A percentile compares a stretch with the other conserved stretches of the same genome.
Conservation (phyloP, 23 tunicate genomes). For the Trididemnum clinides region DNA sequence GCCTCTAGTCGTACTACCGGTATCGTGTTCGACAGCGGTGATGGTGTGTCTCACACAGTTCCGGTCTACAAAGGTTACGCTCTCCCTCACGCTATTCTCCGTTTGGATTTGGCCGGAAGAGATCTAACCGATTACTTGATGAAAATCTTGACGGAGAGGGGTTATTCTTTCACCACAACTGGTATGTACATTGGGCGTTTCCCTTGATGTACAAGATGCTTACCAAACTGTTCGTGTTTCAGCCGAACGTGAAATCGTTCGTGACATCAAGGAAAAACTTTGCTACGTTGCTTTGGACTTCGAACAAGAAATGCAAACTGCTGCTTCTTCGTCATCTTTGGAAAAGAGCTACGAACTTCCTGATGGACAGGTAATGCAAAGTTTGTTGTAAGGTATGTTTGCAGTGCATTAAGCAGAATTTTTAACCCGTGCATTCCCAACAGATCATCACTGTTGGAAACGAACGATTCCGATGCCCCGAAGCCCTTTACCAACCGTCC, state of each 20-base stretch:
- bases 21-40: slow-evolving; percentile 84
- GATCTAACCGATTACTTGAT: slow-evolving; percentile 79
- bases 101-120: slow-evolving; percentile 79
- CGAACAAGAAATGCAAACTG: slow-evolving; percentile 91
- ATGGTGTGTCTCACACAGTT: slow-evolving; percentile 80
- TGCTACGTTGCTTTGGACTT: slow-evolving; percentile 77
- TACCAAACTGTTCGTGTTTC: neutral
- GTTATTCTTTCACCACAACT: slow-evolving; percentile 81
- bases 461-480: slow-evolving; percentile 99
- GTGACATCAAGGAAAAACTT: slow-evolving; percentile 78
- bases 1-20: slow-evolving; percentile 89
- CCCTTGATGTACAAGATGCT: no score
- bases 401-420: no score
- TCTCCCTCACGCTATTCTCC: slow-evolving; percentile 80
- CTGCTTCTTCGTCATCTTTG: slow-evolving; percentile 55
- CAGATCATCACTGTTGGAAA: slow-evolving; percentile 86
- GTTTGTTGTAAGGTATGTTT: no score
- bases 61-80: slow-evolving; percentile 75
- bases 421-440: no score
- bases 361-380: slow-evolving; percentile 81
- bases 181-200: slow-evolving; percentile 25
- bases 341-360: slow-evolving; percentile 91
- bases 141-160: slow-evolving; percentile 87
- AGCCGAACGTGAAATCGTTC: slow-evolving; percentile 91
- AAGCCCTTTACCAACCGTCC: slow-evolving; percentile 93